Base-by-base conservation (phyloP, 2,888 invertebrate genomes). In the Stenurella melanura region DNA sequence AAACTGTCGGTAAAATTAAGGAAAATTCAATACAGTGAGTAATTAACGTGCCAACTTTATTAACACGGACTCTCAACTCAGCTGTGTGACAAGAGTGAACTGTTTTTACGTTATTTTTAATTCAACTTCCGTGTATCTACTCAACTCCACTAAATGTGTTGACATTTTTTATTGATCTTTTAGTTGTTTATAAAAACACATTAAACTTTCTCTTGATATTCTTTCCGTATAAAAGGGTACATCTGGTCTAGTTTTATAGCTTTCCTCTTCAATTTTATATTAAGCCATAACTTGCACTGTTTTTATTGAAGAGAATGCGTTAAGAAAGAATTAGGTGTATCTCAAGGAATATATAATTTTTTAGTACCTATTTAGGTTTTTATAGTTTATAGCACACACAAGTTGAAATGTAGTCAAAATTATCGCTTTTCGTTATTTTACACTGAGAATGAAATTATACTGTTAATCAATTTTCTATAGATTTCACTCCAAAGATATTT, bases 1-100 rank as follows among this genome's bases (percentile, higher is more conserved):
- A 73, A 73, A 50, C 69, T 70, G 72, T 73, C 58, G 42, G 56
- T 17, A 42, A 71, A 73, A 50, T 61, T 67, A 75, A 77, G 60
- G 71, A 75, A 77, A 79, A 79, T 75, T 79, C 77, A 77, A 77
- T 79, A 77, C 72, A 73, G 67, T 73, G 72, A 73, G 73, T 77
- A 77, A 79, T 77, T 79, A 77, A 75, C 66, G 19, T 26, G 70
- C 42, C 70, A 60, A 70, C 58, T 79, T 73, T 77, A 75, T 78
- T 74, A 78, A 63, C 74, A 56, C 68, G 54, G 67, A 76, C 75
- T 75, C 68, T 58, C 72, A 42, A 21, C 50, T 60, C 70, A 60
- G 70, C 70, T 70, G 70, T 70, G 58, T 70, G 60, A 70, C 70
- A 70, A 60, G 50, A 70, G 42, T 42, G 60, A 70, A 42, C 70